Conservation (phyloP, 2,797 vertebrate genomes). For the Sebastes matsubarae region DNA sequence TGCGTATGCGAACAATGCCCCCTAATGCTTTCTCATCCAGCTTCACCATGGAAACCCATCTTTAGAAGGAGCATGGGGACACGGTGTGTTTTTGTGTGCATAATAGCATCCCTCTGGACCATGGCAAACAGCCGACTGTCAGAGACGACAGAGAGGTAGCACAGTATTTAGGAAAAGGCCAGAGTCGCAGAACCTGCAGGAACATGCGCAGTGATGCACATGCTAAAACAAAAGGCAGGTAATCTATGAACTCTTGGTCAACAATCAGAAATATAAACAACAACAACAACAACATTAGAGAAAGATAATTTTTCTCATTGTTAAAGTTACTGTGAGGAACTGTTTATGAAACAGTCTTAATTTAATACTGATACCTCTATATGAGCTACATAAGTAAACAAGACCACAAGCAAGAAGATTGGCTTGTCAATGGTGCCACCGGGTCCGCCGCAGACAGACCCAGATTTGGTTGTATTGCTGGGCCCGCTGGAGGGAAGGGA, state of each 20-base stretch:
- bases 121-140: conserved; percentile 14
- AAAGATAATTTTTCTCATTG: neutral
- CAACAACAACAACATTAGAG: neutral
- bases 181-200: neutral
- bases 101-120: conserved; percentile 31
- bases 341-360: too few relatives aligned
- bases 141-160: conserved; percentile 21
- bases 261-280: neutral
- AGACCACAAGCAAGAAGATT: too few relatives aligned
- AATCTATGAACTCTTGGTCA: neutral
- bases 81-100: conserved; percentile 28
- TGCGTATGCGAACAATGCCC: conserved; percentile 19
- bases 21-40: conserved; percentile 29
- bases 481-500: too few relatives aligned
- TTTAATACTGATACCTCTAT: too few relatives aligned
- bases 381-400: too few relatives aligned
- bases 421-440: too few relatives aligned
- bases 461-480: too few relatives aligned
- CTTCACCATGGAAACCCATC: conserved; percentile 76
- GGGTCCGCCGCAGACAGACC: too few relatives aligned
- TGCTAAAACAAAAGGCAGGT: neutral
- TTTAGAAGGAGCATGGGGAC: conserved; percentile 38
- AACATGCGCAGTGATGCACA: neutral
- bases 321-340: neutral
- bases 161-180: conserved; percentile 9